A percentile compares a stretch with the other conserved stretches of the same genome.
Conservation (phyloP, 2,888 invertebrate species). For the Rosalia funebris region DNA sequence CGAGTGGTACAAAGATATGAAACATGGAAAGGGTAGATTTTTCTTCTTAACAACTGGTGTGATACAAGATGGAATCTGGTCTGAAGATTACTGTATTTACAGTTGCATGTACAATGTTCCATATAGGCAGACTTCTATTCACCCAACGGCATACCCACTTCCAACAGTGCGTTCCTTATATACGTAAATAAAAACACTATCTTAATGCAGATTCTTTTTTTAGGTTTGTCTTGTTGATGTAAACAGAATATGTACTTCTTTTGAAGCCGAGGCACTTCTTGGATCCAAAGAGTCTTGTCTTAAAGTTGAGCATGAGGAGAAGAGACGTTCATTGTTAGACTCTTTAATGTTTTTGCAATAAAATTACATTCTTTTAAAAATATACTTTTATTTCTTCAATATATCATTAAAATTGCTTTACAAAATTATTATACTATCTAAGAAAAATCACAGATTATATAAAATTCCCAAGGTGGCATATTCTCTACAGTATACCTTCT, state of each 20-base stretch:
- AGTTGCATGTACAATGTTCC: constrained; percentile 70
- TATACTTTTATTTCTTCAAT: constrained; percentile 9
- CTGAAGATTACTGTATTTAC: constrained; percentile 65
- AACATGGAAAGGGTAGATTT: constrained; percentile 72
- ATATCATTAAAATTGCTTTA: neutral
- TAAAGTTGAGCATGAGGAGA: neutral
- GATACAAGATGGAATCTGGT: constrained; percentile 75
- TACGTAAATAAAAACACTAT: too few relatives aligned
- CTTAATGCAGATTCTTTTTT: too few relatives aligned
- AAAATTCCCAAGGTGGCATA: neutral
- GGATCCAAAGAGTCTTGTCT: constrained; percentile 14
- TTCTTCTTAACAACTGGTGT: constrained; percentile 74
- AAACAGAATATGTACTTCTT: constrained; percentile 9
- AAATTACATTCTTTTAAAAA: neutral
- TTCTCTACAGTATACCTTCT: neutral
- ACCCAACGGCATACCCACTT: constrained; percentile 43
- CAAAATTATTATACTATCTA: neutral
- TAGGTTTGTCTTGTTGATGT: constrained; percentile 24
- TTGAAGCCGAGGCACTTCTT: constrained; percentile 15
- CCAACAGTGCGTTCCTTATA: too few relatives aligned
- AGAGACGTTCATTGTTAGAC: too few relatives aligned
- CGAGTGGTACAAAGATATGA: constrained; percentile 67
- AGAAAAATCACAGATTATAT: constrained; percentile 9
- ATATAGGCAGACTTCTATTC: constrained; percentile 65
- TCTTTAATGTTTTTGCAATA: too few relatives aligned